Conservation (phyloP, 2,888 invertebrate genomes). For the Epinotia demarniana region DNA sequence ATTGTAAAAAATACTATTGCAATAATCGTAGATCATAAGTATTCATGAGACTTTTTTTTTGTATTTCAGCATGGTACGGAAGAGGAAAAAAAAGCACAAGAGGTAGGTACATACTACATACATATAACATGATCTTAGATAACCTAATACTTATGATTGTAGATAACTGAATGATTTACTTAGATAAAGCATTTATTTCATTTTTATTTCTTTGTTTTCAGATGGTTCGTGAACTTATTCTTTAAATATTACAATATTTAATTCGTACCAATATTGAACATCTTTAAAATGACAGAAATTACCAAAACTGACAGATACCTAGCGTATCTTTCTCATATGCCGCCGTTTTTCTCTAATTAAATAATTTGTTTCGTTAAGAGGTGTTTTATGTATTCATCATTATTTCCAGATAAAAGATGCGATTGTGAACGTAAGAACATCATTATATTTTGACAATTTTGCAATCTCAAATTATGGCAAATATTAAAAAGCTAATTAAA, state of each 20-base stretch:
- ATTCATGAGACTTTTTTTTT: not conserved
- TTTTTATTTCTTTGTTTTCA: slow-evolving; percentile 5
- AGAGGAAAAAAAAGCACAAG: slow-evolving; percentile 12
- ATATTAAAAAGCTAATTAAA: too few relatives aligned
- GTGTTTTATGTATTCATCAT: not conserved
- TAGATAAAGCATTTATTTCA: not conserved
- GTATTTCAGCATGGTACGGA: slow-evolving; percentile 11
- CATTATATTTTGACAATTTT: not conserved
- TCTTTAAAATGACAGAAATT: too few relatives aligned
- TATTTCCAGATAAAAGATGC: slow-evolving; percentile 7
- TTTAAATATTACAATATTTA: too few relatives aligned
- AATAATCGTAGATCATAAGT: too few relatives aligned
- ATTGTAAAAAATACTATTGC: too few relatives aligned
- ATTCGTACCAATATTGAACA: too few relatives aligned
- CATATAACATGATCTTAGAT: not conserved
- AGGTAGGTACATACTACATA: not conserved
- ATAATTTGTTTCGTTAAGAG: too few relatives aligned
- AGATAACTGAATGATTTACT: too few relatives aligned
- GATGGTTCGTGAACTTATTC: slow-evolving; percentile 7
- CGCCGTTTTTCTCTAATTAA: too few relatives aligned
- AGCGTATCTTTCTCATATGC: too few relatives aligned
- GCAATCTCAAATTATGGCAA: not conserved
- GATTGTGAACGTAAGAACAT: slow-evolving; percentile 9
- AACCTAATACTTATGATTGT: not conserved
- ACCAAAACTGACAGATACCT: too few relatives aligned